phyloP scores from a whole-genome alignment of 2,113 vertebrate genomes.

The Nannobrachium achirus region DNA sequence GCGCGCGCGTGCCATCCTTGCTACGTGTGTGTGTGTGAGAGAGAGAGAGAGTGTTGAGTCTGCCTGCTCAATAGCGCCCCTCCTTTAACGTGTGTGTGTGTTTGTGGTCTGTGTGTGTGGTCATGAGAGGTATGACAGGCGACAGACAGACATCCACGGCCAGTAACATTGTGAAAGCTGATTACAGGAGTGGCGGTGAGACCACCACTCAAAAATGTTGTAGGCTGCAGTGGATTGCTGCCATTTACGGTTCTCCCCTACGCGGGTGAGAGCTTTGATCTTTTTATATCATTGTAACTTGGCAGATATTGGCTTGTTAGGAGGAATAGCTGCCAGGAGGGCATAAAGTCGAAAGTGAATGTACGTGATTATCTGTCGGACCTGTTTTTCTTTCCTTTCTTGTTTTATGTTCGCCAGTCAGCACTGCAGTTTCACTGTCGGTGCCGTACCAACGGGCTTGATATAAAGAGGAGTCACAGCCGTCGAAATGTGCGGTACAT shows the following conservation, averaged over 20 bases:
- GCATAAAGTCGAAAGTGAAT: conserved; percentile 40
- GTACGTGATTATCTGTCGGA: conserved; percentile 23
- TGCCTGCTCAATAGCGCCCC: too few relatives aligned
- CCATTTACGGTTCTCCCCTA: conserved; percentile 34
- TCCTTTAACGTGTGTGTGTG: too few relatives aligned
- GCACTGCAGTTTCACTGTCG: conserved; percentile 10
- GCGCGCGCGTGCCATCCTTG: too few relatives aligned
- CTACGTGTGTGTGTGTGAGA: too few relatives aligned
- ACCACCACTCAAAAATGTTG: conserved; percentile 20
- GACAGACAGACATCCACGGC: too few relatives aligned
- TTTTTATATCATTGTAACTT: conserved; percentile 48
- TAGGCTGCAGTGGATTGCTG: conserved; percentile 32
- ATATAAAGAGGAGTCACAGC: conserved; percentile 27
- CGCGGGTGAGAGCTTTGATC: conserved; percentile 32
- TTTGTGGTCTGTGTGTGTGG: too few relatives aligned
- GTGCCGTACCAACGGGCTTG: conserved; percentile 34
- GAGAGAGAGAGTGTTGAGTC: too few relatives aligned
- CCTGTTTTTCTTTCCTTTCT: conserved; percentile 25
- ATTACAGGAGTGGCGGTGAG: too few relatives aligned
- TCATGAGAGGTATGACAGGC: too few relatives aligned
- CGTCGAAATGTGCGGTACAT: conserved; percentile 26
- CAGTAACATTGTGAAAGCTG: too few relatives aligned
- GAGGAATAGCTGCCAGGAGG: conserved; percentile 39
- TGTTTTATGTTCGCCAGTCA: neutral
- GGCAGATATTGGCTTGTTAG: conserved; percentile 44